Base-by-base conservation (phyloP, 1,140 invertebrate genomes). In the Cydia splendana region DNA sequence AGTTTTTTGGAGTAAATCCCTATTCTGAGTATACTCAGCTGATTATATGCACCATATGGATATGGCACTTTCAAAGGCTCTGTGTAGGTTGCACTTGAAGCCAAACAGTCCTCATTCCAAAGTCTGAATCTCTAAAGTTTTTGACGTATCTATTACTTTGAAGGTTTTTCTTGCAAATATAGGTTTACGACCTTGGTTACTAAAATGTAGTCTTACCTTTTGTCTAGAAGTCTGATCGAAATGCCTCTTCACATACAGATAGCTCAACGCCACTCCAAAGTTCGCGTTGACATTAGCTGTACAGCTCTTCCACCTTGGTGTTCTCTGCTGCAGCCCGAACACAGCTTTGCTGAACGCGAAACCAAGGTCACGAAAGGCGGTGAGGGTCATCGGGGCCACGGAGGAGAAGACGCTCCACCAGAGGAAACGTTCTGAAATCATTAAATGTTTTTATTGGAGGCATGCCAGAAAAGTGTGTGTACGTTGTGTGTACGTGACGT, bases 251-350 rank as follows among this genome's bases (percentile, higher is more conserved):
- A 97, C 95, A 86, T 97, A 98, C n/a, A 97, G 85, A 69, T 96
- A 95, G 78, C 96, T 96, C 1, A 97, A 93, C 6, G 96, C 96
- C 89, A 97, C 96, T 9, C 96, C 96, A 86, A 97, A 96, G 84
- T 96, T 96, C 12, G 96, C 95, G 83, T 97, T 97, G 9, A 96
- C 96, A 81, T 96, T 96, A 73, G 94, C 94, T 0, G 96, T 95
- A 91, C 97, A 97, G 30, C 94, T 94, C 86, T 96, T 95, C 96
- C 96, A 97, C 74, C 96, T 87, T 9, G 95, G 94, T 0, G 94
- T 94, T 77, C 94, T 94, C 82, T 95, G 94, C 78, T 95, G 95
- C 53, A 95, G 85, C 0, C 95, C 95, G 81, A 95, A 95, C 65
- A 95, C 94, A 38, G 94, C 94, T 83, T 94, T 93, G 0, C 94